Evolutionary conservation across 2,888 invertebrate species (phyloP), one percentile per base, ranked within the genome.

Genomic region (Fissipunctia ypsillon): DNA sequence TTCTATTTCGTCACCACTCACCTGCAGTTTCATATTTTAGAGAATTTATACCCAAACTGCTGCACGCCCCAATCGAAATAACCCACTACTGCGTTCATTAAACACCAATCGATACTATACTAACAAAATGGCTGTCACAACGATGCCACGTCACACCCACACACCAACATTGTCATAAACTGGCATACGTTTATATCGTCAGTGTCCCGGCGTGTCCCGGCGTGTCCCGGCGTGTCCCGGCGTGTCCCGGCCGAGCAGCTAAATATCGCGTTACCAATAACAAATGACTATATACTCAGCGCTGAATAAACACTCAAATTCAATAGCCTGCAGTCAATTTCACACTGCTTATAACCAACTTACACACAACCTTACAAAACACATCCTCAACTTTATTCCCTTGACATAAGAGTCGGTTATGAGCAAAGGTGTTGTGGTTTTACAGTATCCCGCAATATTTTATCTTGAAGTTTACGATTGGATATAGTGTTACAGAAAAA

Each of bases 401-500:
- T 69, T 54, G 38, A 2, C 0, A 66, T 76, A 80, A 76, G 68
- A 74, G 77, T 61, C 45, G 10, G 54, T 57, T 71, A 35, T 72
- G 56, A 43, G 59, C 12, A 77, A 76, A 79, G 6, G 63, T 72
- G 71, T 56, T 50, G 71, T 88, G 83, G 87, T 87, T 77, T 83
- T 86, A 76, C 70, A 83, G 85, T 88, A 85, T 84, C 83, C 85
- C 74, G 89, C 90, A 88, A 90, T 93, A 93, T 93, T 92, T 93
- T 91, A 93, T 92, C 88, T 88, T 84, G 88, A 90, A 89, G 88
- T 94, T 94, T 93, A 94, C 90, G 92, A 91, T 86, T 88, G 89
- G 90, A 91, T 93, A 91, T 90, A 89, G 90, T 90, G 90, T 93
- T 91, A 90, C 93, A 89, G 84, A 91, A 84, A 93, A 91, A 90